Evolutionary conservation across 2,797 vertebrate genomes (phyloP), one percentile per base, ranked within the genome.

Genomic region (Spinus olivaceus): DNA sequence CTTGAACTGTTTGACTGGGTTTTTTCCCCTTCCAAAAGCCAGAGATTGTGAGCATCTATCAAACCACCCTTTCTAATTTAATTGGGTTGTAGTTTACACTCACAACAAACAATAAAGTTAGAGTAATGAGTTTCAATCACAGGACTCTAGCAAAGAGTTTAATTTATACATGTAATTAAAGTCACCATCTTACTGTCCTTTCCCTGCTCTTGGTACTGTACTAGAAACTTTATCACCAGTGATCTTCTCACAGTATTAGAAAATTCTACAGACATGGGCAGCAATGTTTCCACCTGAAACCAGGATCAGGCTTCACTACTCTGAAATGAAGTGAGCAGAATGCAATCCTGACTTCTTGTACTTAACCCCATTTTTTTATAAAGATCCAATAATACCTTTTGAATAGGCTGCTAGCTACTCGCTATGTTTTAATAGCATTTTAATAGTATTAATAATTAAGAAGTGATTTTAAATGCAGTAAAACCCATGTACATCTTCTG

Each of bases 141-240:
- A 96, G 85, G 84, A 94, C 83, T 91, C 78, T 77, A 92, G 84
- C 92, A 95, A 94, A 96, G 54, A 92, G 81, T 94, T 97, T 97
- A 96, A 97, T 97, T 97, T 97, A 95, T 88, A 95, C 39, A 96
- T 42, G 80, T 96, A 97, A 98, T 97, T 97, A 97, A 97, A 98
- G 95, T 86, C 76, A 95, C 88, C 85, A 93, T 76, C 84, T 73
- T 83, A 74, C 78, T 95, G 95, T 92, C 94, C 94, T 98, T 92
- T 81, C 86, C 90, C 95, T 96, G 92, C 95, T 97, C 88, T 95
- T 96, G 86, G 78, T 93, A 76, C 90, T 91, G 79, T 88, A 85
- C 67, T 63, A 61, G 90, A 83, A 94, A 94, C 57, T 94, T 80
- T 71, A 88, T 79, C 85, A 70, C n/a, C 72, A 53, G n/a, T 20